A percentile compares a stretch with the other conserved stretches of the same genome.
These are phyloP conservation scores for Campylomormyrus tamandua DNA, from an alignment of 2,113 vertebrate genomes.

Conservation along the genomic window DNA sequence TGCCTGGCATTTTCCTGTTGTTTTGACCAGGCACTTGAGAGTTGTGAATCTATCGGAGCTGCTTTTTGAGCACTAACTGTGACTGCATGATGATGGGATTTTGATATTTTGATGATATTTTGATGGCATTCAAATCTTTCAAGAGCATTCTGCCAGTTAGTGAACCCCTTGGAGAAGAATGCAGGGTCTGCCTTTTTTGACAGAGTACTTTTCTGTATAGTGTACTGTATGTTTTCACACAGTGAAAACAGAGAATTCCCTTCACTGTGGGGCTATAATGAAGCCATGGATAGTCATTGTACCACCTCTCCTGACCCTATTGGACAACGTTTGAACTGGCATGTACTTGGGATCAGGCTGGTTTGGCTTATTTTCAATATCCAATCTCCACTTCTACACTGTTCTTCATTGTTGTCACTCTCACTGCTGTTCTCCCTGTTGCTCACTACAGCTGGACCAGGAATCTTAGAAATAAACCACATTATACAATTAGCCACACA, in stretches of 20 bases:
- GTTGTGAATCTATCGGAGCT: conserved; percentile 20
- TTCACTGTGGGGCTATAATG: conserved; percentile 21
- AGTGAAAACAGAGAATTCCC: conserved; percentile 29
- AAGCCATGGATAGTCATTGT: conserved; percentile 31
- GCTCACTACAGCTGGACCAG: conserved; percentile 9
- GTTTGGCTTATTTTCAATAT: conserved; percentile 24
- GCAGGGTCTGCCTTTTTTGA: conserved; percentile 25
- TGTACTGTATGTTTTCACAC: conserved; percentile 27
- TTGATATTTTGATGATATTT: neutral
- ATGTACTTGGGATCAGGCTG: conserved; percentile 20
- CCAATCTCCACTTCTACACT: conserved; percentile 28
- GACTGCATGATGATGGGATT: conserved; percentile 30
- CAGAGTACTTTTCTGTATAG: conserved; percentile 20
- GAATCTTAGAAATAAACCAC: conserved; percentile 18
- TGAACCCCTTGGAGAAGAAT: conserved; percentile 27
- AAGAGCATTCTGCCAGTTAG: conserved; percentile 33
- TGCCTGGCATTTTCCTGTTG: no score
- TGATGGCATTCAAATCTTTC: conserved; percentile 27
- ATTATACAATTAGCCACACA: conserved; percentile 3
- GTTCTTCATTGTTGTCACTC: conserved; percentile 20
- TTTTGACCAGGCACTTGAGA: conserved; percentile 28
- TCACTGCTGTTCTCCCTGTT: conserved; percentile 11
- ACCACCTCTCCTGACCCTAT: conserved; percentile 25
- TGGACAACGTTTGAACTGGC: conserved; percentile 15
- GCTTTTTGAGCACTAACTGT: conserved; percentile 25